Base-by-base conservation (phyloP, 2,113 vertebrate species). In the Verasper variegatus region DNA sequence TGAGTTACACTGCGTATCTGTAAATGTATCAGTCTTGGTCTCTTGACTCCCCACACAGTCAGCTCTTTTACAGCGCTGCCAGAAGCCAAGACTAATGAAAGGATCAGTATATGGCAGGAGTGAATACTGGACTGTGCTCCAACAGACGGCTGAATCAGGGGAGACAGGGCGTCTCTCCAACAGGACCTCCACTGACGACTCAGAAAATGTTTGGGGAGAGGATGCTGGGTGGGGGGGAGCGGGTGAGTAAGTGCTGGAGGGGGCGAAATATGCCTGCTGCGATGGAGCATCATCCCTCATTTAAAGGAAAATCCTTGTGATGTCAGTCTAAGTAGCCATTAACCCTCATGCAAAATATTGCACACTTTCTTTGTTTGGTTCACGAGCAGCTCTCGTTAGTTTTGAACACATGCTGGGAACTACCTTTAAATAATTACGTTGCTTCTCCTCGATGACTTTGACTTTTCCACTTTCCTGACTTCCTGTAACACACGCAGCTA, bases 21-120 rank as follows among this genome's bases (percentile, higher is more conserved):
- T 93, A 92, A 91, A 93, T 91, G 94, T 94, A 24, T 86, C 86
- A 57, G 76, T 82, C 89, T 89, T 37, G 4, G 85, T 78, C 90
- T 88, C 78, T 79, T 70, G 70, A 85, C 86, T 85, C 71, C 69
- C 65, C 78, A 85, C 78, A 96, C 95, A 96, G 93, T 94, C 89
- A 85, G 86, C 82, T 92, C 95, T 95, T 96, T 96, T 94, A 96
- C 64, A 49, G 86, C 81, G 77, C 88, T 74, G 86, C 90, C 85
- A 85, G 89, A 88, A 91, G 85, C 76, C 64, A 66, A 77, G 75
- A 77, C 91, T 84, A 86, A 92, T 95, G 94, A 96, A 96, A 95
- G 95, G 94, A 94, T 93, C 90, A 94, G 91, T 95, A 81, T 96
- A 91, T 94, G 87, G 92, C 87, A 81, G 87, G 10, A 86, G 51